These are phyloP conservation scores for Pavo muticus DNA, from an alignment of 2,113 vertebrate genomes.

Conservation along the genomic window DNA sequence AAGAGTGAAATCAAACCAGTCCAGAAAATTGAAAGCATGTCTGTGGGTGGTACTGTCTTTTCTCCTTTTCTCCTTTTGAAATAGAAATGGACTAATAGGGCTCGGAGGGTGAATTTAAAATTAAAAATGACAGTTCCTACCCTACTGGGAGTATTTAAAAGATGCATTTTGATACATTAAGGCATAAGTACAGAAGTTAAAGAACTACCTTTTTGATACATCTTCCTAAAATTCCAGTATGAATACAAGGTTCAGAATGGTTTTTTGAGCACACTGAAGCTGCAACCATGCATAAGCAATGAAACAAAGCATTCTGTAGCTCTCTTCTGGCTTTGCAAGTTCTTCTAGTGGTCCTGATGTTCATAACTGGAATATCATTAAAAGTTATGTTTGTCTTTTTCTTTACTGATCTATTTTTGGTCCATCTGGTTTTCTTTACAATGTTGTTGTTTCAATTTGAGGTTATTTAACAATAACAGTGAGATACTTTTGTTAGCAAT, in stretches of 20 bases:
- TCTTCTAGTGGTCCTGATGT: constrained; percentile 11
- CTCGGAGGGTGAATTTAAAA: background rate
- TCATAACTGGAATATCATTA: background rate
- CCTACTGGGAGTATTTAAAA: background rate
- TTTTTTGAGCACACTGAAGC: constrained; percentile 28
- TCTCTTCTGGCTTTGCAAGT: constrained; percentile 17
- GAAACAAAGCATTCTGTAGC: constrained; percentile 4
- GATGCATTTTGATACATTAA: no score
- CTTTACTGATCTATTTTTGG: background rate
- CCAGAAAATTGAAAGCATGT: background rate
- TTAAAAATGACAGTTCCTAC: background rate
- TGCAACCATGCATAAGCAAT: constrained; percentile 28
- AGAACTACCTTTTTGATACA: constrained; percentile 19
- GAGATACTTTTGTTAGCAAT: no score
- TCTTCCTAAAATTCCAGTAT: background rate
- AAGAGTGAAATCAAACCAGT: constrained; percentile 5
- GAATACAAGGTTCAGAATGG: constrained; percentile 16
- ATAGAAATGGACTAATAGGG: background rate
- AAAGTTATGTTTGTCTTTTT: background rate
- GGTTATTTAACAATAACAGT: background rate
- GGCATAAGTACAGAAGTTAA: background rate
- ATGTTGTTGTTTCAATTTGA: background rate
- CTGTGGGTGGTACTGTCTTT: background rate
- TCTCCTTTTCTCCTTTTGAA: background rate
- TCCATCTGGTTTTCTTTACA: constrained; percentile 11